Percentiles rank a stretch among this genome's conserved stretches.
phyloP scores from a whole-genome alignment of 1,140 invertebrate species.

The Drosophila novamexicana region DNA sequence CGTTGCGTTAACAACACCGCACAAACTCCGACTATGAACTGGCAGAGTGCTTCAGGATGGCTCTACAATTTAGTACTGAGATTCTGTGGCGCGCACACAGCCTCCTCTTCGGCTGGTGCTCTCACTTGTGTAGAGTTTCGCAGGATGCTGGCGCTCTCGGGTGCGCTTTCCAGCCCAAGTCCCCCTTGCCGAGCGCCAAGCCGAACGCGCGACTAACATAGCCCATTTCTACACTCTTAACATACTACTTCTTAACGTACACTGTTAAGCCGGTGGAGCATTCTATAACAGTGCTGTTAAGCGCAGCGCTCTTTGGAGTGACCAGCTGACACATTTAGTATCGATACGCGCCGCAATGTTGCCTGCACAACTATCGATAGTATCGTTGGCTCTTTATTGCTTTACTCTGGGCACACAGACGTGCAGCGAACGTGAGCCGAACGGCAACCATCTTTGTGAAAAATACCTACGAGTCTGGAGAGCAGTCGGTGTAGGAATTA shows the following conservation, averaged over 20 bases:
- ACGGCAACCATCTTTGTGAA: constrained; percentile 81
- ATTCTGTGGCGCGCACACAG: constrained; percentile 45
- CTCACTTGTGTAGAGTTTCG: constrained; percentile 56
- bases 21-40: constrained; percentile 72
- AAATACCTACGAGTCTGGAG: constrained; percentile 69
- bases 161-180: constrained; percentile 53
- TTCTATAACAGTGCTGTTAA: constrained; percentile 2
- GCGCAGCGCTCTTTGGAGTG: not conserved
- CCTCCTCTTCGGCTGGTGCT: constrained; percentile 34
- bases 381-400: constrained; percentile 7
- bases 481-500: constrained; percentile 76
- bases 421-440: constrained; percentile 44
- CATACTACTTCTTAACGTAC: constrained; percentile 4
- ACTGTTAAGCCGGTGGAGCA: constrained; percentile 16
- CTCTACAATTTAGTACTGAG: constrained; percentile 55
- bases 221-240: constrained; percentile 21
- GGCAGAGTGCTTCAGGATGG: constrained; percentile 52
- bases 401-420: constrained; percentile 44
- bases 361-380: constrained; percentile 11
- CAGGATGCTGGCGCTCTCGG: constrained; percentile 40
- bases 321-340: constrained; percentile 16
- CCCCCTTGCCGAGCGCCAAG: constrained; percentile 4
- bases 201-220: constrained; percentile 5
- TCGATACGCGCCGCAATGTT: constrained; percentile 6
- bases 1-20: constrained; percentile 68